phyloP scores from a whole-genome alignment of 2,888 invertebrate genomes.

The Drosophila subsilvestris region DNA sequence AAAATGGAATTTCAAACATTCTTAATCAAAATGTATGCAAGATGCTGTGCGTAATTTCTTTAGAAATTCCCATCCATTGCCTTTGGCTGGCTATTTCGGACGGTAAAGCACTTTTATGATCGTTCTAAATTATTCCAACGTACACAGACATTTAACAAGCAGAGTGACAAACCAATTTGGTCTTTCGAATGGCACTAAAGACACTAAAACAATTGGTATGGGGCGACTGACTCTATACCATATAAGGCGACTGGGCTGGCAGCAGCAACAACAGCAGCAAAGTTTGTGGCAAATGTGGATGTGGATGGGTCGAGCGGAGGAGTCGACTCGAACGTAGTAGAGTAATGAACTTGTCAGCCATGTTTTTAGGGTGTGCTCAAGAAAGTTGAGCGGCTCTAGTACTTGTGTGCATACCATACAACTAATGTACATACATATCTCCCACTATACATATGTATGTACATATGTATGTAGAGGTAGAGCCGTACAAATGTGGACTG shows the following conservation, averaged over 20 bases:
- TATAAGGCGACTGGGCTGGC: conserved; percentile 46
- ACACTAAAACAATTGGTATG: conserved; percentile 63
- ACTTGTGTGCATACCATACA: no score
- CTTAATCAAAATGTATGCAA: no score
- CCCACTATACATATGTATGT: not conserved
- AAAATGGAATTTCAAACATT: conserved; percentile 1
- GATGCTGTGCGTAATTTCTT: not conserved
- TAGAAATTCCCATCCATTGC: no score
- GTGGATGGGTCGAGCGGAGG: conserved; percentile 24
- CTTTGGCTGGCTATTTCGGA: not conserved
- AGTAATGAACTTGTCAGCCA: conserved; percentile 77
- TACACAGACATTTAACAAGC: conserved; percentile 26
- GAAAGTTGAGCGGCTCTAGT: conserved; percentile 53
- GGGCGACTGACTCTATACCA: conserved; percentile 25
- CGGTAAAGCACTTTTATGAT: conserved; percentile 29
- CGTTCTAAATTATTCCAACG: conserved; percentile 1
- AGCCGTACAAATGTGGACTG: conserved; percentile 61
- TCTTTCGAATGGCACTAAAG: conserved; percentile 48
- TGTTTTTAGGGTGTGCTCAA: conserved; percentile 69
- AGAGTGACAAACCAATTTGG: conserved; percentile 44
- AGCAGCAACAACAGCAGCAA: conserved; percentile 6
- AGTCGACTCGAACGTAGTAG: conserved; percentile 18
- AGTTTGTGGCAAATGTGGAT: conserved; percentile 21
- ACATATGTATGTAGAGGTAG: conserved; percentile 1
- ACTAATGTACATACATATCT: conserved; percentile 13